These are phyloP conservation scores for Lycaon pictus DNA, from an alignment of 2,113 vertebrate species.

Conservation along the genomic window DNA sequence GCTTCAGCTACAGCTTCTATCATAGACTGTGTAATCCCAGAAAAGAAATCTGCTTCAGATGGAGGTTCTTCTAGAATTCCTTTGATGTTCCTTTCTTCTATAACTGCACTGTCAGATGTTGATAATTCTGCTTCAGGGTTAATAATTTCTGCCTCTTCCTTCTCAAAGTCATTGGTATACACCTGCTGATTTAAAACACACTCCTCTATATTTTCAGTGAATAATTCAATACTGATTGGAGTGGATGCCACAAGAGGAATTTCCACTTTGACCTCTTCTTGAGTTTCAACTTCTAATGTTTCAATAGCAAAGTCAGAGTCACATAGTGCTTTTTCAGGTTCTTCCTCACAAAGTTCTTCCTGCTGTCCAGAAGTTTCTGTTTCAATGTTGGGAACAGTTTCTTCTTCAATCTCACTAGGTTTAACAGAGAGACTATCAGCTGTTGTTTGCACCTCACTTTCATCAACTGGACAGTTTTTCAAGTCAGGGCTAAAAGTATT, in stretches of 20 bases:
- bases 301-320: conserved; percentile 30
- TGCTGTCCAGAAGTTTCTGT: conserved; percentile 57
- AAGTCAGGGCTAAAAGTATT: conserved; percentile 87
- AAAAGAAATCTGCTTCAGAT: not conserved
- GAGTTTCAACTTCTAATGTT: conserved; percentile 13
- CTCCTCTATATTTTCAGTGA: conserved; percentile 54
- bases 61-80: conserved; percentile 55
- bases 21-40: not conserved
- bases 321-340: conserved; percentile 20
- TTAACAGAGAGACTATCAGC: conserved; percentile 83
- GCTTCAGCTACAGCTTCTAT: not conserved
- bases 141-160: conserved; percentile 50
- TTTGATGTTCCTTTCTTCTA: not conserved
- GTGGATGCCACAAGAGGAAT: not conserved
- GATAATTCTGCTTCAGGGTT: not conserved
- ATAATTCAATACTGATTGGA: not conserved
- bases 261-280: conserved; percentile 58
- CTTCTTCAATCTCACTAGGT: conserved; percentile 83
- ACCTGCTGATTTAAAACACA: conserved; percentile 53
- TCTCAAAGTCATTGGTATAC: not conserved
- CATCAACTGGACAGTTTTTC: conserved; percentile 85
- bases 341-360: conserved; percentile 47
- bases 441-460: conserved; percentile 82
- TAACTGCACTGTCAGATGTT: not conserved
- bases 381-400: conserved; percentile 35